phyloP scores from a whole-genome alignment of 2,888 invertebrate species.

The Eueremaeus valkanovi region DNA sequence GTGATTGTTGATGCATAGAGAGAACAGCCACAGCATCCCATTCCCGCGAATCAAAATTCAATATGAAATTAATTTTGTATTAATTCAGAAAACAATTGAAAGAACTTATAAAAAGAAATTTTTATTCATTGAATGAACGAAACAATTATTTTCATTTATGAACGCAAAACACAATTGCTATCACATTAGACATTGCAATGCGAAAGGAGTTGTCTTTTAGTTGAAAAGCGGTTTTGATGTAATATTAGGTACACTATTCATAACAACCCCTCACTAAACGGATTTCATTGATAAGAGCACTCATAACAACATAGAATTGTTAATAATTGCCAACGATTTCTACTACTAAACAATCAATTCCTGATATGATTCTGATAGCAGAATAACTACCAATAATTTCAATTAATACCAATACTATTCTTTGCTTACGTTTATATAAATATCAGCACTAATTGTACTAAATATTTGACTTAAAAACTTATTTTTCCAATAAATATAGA shows the following conservation, averaged over 20 bases:
- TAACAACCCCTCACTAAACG: neutral
- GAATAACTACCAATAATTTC: neutral
- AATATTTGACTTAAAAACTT: too few species aligned
- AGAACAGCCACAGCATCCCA: slow-evolving; percentile 27
- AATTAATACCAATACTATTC: neutral
- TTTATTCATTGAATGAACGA: too few species aligned
- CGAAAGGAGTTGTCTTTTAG: neutral
- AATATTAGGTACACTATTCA: neutral
- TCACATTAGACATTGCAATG: too few species aligned
- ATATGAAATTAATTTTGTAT: neutral
- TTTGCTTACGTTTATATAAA: neutral
- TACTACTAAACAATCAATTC: neutral
- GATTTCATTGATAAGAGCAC: neutral
- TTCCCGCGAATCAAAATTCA: neutral
- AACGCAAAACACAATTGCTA: too few species aligned
- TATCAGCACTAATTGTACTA: too few species aligned
- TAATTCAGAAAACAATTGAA: too few species aligned
- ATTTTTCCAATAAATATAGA: too few species aligned
- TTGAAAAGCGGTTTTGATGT: neutral
- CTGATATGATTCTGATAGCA: neutral
- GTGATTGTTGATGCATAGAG: slow-evolving; percentile 7
- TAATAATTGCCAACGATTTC: neutral
- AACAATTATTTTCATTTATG: too few species aligned
- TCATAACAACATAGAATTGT: neutral
- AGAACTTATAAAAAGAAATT: too few species aligned